Evolutionary conservation across 2,113 vertebrate species (phyloP), one percentile per base, ranked within the genome.

Genomic region (Thunnus maccoyii): DNA sequence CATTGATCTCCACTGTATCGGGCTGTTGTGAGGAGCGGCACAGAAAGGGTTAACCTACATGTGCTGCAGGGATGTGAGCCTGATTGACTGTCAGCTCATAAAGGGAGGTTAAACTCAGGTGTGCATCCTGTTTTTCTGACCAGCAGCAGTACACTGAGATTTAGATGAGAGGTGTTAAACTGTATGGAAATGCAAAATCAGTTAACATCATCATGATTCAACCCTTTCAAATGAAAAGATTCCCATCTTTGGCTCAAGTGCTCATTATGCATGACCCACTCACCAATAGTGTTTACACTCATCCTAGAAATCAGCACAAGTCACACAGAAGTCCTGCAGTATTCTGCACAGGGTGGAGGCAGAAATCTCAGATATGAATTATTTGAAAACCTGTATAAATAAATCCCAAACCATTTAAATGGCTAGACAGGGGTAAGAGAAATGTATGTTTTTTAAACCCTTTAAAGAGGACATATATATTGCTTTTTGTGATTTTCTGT

Each of bases 11-110:
- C 5, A 13, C 13, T 20, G 2, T 7, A 48, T 65, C 8, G 16
- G 36, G 17, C 25, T 63, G 54, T 1, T 50, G 7, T 51, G 44
- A 47, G 22, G 12, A 52, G 46, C 13, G 20, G 46, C 62, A 55
- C 3, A 30, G n/a, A 50, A 22, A 69, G 32, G 27, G 20, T 73
- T 73, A 65, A 73, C 15, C 15, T 36, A 16, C 1, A 11, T 46
- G 61, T 9, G 36, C 36, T 41, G n/a, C 22, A 20, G 30, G 18
- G 17, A 48, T 25, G 44, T 25, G 60, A 57, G 60, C 41, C 60
- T 20, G 72, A 67, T 25, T 56, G 72, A 76, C 12, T 2, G 51
- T 30, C 77, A 56, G 78, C 55, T 80, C 55, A 57, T 71, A 27
- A 67, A 52, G 27, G 36, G 25, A 58, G 64, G n/a, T 17, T 20